These are phyloP conservation scores for Coptodon rendalli DNA, from an alignment of 2,113 vertebrate species.

Conservation along the genomic window DNA sequence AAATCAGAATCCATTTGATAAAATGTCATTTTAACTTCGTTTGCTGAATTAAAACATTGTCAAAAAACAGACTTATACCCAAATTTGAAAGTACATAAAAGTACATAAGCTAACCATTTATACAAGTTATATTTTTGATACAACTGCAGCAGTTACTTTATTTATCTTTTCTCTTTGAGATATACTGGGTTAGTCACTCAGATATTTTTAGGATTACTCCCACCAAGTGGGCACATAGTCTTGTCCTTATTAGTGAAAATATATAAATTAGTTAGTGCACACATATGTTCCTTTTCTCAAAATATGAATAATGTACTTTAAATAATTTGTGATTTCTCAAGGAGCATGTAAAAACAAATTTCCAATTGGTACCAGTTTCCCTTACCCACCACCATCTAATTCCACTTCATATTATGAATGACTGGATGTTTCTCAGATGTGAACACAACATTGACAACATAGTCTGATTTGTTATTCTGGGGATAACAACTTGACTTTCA, in stretches of 20 bases:
- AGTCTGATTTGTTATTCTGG: background rate
- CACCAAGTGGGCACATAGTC: background rate
- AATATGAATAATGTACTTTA: background rate
- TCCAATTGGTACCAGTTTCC: background rate
- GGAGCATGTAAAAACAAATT: background rate
- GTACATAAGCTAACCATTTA: background rate
- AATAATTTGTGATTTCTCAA: background rate
- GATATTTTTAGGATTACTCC: background rate
- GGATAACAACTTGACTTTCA: background rate
- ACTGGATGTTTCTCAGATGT: background rate
- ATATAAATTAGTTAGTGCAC: background rate
- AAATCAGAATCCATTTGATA: background rate
- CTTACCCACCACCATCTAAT: background rate
- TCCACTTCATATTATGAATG: background rate
- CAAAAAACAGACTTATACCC: background rate
- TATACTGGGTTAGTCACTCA: background rate
- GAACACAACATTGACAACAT: background rate
- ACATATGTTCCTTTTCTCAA: background rate
- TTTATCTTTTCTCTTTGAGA: background rate
- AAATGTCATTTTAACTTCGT: background rate
- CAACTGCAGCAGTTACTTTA: background rate
- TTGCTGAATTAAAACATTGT: background rate
- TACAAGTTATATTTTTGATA: background rate
- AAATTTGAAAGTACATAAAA: background rate
- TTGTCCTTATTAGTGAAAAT: background rate